Evolutionary conservation across 2,113 vertebrate species (phyloP), one percentile per base, ranked within the genome.

Genomic region (Verasper variegatus): DNA sequence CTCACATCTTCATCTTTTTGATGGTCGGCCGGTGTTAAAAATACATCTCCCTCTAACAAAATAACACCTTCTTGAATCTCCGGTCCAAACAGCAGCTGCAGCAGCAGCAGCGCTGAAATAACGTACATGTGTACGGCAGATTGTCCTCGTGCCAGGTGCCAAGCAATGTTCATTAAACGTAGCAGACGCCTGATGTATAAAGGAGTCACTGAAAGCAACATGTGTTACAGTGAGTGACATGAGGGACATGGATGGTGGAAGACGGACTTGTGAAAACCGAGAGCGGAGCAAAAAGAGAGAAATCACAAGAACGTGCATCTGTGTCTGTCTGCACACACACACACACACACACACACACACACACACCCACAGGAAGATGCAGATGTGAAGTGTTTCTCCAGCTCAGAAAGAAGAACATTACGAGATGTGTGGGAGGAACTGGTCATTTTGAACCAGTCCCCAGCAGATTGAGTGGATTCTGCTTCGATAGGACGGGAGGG

Each of bases 141-240:
- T 86, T 92, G 90, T 93, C 78, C 80, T 31, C 0, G 63, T 69
- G 81, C 81, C 83, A 88, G 85, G 93, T 92, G 92, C 78, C 88
- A 92, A 93, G 88, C 74, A 86, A 85, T 85, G 78, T 91, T 93
- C 92, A 92, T 93, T 92, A 91, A 91, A 94, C 89, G 87, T 91
- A 93, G 92, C 91, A 93, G 94, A 94, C 88, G 93, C 86, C 88
- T 90, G 86, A 88, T 91, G 90, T 86, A 69, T 62, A 84, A 91
- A 87, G 81, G 72, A 74, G 67, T 80, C 82, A 81, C 71, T 76
- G 76, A 87, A 85, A 77, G 82, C 91, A 92, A 89, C 87, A 91
- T 81, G 90, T 86, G 86, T 56, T 49, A 15, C 81, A 74, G 74
- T 82, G 87, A 76, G 74, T 82, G 87, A 90, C 90, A 75, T 60